Evolutionary conservation across 2,797 vertebrate genomes (phyloP).

Genomic region (Oreonectes daqikongensis): DNA sequence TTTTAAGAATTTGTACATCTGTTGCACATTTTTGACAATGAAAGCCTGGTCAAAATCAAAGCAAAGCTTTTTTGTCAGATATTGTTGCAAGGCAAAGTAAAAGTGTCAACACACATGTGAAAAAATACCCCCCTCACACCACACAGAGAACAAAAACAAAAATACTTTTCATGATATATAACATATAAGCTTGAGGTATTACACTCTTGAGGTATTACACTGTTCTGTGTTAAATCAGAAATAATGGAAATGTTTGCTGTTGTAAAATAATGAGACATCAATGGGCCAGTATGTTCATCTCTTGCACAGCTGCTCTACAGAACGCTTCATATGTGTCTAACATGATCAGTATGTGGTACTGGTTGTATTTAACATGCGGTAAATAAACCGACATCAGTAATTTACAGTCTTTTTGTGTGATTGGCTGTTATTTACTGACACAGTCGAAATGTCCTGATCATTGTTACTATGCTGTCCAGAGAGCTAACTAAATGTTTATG

Average conservation of each 20-base stretch:
- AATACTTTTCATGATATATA: not conserved
- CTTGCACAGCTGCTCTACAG: conserved; percentile 30
- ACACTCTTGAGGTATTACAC: not conserved
- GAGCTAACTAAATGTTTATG: conserved; percentile 29
- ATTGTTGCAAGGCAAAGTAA: not conserved
- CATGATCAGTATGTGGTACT: conserved; percentile 32
- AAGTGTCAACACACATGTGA: too few relatives aligned
- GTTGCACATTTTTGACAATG: conserved; percentile 15
- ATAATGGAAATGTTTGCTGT: not conserved
- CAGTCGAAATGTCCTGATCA: conserved; percentile 15
- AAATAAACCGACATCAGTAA: conserved; percentile 35
- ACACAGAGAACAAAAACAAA: too few relatives aligned
- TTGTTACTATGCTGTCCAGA: conserved; percentile 17
- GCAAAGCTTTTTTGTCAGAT: not conserved
- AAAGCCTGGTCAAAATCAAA: conserved; percentile 1
- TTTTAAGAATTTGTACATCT: not conserved
- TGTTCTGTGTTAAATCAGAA: conserved; percentile 15
- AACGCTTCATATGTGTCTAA: conserved; percentile 35
- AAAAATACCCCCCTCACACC: not conserved
- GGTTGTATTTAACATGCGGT: conserved; percentile 32
- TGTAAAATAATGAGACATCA: conserved; percentile 24
- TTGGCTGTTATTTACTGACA: conserved; percentile 14
- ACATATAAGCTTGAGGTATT: not conserved
- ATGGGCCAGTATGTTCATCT: conserved; percentile 5
- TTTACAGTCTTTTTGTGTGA: conserved; percentile 21